These are phyloP conservation scores for Stramonita haemastoma DNA, from an alignment of 2,888 invertebrate species.

Conservation along the genomic window DNA sequence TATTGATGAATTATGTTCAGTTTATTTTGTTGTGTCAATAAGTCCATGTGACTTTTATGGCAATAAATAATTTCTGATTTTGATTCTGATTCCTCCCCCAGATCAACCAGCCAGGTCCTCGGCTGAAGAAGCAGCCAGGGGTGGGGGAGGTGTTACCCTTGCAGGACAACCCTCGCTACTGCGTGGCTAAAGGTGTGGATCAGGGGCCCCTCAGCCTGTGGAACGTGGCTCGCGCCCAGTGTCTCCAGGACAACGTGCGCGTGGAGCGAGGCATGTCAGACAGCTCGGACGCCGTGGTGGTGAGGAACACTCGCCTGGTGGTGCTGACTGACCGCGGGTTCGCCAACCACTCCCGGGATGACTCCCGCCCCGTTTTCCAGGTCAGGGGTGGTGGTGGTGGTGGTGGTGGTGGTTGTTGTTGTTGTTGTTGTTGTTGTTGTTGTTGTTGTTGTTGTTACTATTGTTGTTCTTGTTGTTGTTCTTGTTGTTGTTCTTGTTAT, in stretches of 20 bases:
- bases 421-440: too few relatives aligned
- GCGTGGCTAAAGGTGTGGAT: constrained; percentile 70
- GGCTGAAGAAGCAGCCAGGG: constrained; percentile 66
- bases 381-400: too few relatives aligned
- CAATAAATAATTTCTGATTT: too few relatives aligned
- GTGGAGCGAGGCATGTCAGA: constrained; percentile 72
- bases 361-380: constrained; percentile 68
- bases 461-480: too few relatives aligned
- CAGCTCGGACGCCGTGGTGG: constrained; percentile 69
- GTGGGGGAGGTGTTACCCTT: constrained; percentile 69
- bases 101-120: constrained; percentile 70
- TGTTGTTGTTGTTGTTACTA: too few relatives aligned
- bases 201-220: constrained; percentile 74
- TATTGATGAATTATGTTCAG: too few relatives aligned
- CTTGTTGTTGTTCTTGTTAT: too few relatives aligned
- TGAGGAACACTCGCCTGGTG: constrained; percentile 68
- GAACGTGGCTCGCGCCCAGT: constrained; percentile 72
- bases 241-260: constrained; percentile 65
- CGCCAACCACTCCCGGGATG: constrained; percentile 60
- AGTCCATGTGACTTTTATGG: too few relatives aligned
- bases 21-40: too few relatives aligned
- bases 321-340: constrained; percentile 73
- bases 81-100: too few relatives aligned
- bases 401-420: too few relatives aligned
- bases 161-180: constrained; percentile 69